Conservation (phyloP, 1,140 invertebrate species). For the Lepidotrigona ventralis region DNA sequence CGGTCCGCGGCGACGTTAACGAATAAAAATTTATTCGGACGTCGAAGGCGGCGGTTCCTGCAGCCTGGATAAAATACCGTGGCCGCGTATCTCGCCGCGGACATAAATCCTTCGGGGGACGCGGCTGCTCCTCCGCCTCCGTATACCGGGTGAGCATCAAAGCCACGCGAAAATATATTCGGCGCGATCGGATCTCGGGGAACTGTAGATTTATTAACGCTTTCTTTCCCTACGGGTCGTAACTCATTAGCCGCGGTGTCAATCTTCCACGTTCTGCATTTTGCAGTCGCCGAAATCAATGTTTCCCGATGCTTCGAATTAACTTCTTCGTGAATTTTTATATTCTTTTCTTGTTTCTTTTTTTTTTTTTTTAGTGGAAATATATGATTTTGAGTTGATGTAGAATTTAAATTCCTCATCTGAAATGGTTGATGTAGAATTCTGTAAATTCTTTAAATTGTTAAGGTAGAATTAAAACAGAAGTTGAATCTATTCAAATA, state of each 20-base stretch:
- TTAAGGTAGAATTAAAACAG: too few species aligned
- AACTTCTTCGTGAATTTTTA: too few species aligned
- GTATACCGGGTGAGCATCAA: conserved; percentile 19
- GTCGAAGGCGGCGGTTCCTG: conserved; percentile 2
- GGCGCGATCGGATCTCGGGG: conserved; percentile 6
- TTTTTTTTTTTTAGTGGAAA: too few species aligned
- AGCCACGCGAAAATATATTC: conserved; percentile 7
- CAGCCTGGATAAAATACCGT: conserved; percentile 10
- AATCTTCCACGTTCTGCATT: not conserved
- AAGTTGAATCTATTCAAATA: too few species aligned
- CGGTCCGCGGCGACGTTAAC: conserved; percentile 1
- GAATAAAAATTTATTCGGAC: conserved; percentile 23
- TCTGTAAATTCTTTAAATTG: too few species aligned
- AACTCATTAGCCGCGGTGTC: not conserved
- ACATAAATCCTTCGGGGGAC: conserved; percentile 5
- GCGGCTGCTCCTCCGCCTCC: not conserved
- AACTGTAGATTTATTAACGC: conserved; percentile 3
- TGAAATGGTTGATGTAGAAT: too few species aligned
- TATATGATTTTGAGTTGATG: too few species aligned
- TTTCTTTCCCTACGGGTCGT: not conserved
- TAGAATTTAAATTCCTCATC: too few species aligned
- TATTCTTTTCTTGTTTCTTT: too few species aligned
- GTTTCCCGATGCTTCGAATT: too few species aligned
- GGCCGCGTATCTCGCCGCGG: conserved; percentile 1
- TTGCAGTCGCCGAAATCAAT: too few species aligned